Conservation (phyloP, 2,113 vertebrate species). For the Aegypius monachus region DNA sequence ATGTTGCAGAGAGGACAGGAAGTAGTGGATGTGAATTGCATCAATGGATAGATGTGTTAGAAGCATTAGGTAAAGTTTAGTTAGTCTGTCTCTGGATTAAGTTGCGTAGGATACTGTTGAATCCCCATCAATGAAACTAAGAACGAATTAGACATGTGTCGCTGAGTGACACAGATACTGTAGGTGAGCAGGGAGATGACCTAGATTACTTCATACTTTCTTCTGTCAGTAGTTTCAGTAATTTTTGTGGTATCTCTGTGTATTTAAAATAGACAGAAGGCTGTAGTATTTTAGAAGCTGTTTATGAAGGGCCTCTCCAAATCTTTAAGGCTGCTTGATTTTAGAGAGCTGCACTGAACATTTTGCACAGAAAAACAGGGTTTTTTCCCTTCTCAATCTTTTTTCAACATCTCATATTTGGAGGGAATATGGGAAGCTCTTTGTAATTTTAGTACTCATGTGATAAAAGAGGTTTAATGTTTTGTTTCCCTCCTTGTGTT, state of each 20-base stretch:
- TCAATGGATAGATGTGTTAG: neutral
- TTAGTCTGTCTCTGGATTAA: neutral
- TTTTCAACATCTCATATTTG: neutral
- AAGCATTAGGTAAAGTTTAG: neutral
- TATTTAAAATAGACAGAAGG: neutral
- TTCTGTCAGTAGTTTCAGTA: neutral
- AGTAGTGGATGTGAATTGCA: neutral
- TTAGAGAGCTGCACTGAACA: neutral
- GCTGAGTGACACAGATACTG: neutral
- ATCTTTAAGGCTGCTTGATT: neutral
- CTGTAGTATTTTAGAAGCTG: neutral
- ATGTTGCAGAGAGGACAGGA: neutral
- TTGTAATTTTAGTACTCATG: neutral
- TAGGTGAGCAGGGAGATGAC: neutral
- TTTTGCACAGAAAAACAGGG: neutral
- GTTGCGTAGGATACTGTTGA: neutral
- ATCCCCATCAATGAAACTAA: neutral
- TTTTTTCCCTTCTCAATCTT: accelerated
- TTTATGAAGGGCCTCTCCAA: neutral
- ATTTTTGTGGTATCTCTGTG: neutral
- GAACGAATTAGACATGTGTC: neutral
- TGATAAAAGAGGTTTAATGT: neutral
- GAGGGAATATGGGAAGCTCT: neutral
- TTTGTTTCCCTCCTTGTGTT: neutral
- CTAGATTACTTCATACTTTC: neutral